phyloP scores from a whole-genome alignment of 2,797 vertebrate species.

The Ptychobarbus kaznakovi region DNA sequence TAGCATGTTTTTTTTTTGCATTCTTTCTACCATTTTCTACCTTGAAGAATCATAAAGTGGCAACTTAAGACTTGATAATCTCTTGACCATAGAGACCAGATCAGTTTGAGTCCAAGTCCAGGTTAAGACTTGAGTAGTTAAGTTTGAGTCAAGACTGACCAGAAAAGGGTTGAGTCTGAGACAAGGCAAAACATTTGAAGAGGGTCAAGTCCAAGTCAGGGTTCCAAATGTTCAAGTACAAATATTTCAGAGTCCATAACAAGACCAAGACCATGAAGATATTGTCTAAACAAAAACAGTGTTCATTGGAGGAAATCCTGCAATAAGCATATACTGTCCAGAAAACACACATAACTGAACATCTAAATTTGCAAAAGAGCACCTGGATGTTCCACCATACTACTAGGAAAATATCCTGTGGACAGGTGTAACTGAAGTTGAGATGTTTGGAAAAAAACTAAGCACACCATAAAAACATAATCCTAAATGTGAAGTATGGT shows the following conservation, averaged over 20 bases:
- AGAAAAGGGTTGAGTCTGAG: neutral
- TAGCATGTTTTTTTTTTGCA: neutral
- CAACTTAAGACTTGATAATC: neutral
- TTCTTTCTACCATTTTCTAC: neutral
- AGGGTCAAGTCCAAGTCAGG: neutral
- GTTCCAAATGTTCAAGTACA: neutral
- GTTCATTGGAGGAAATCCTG: neutral
- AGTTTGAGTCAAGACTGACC: neutral
- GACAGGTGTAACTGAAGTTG: neutral
- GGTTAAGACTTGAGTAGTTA: neutral
- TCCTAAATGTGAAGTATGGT: neutral
- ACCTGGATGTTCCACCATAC: neutral
- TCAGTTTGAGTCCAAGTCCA: neutral
- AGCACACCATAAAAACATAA: conserved; percentile 2
- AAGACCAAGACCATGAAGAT: neutral
- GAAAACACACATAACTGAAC: neutral
- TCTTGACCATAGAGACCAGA: neutral
- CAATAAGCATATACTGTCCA: neutral
- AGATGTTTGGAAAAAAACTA: neutral
- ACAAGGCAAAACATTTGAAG: neutral
- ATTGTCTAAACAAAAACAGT: neutral
- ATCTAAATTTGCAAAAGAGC: neutral
- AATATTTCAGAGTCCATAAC: neutral
- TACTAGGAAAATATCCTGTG: neutral
- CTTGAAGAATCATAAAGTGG: neutral